These are phyloP conservation scores for Forbesichthys papilliferus DNA, from an alignment of 2,113 vertebrate genomes.

Conservation along the genomic window DNA sequence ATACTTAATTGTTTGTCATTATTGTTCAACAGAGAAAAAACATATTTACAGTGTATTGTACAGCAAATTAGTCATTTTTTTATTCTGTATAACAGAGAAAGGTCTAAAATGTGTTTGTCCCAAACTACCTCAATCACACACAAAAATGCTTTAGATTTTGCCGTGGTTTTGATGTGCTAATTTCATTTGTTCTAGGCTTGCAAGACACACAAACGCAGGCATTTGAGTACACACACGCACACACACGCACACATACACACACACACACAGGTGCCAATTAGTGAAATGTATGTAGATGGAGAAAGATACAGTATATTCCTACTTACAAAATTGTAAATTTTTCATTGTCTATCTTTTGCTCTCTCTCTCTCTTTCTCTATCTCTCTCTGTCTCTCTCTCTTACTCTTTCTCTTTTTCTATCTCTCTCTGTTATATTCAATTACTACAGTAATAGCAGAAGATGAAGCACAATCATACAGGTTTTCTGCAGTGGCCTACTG, in stretches of 20 bases:
- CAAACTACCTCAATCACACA: constrained; percentile 2
- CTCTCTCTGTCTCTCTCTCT: not conserved
- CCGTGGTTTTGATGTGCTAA: constrained; percentile 71
- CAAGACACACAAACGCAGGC: not conserved
- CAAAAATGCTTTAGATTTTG: constrained; percentile 21
- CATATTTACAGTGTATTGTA: constrained; percentile 7
- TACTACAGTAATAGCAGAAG: not conserved
- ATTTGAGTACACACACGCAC: constrained; percentile 25
- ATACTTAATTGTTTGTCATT: not conserved
- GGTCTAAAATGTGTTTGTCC: constrained; percentile 22
- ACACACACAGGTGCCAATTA: constrained; percentile 31
- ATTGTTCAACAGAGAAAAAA: constrained; percentile 22
- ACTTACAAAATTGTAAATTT: not conserved
- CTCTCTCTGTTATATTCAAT: not conserved
- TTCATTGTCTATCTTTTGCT: not conserved
- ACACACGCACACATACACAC: constrained; percentile 26
- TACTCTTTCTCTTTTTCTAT: not conserved
- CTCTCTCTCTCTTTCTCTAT: constrained; percentile 5
- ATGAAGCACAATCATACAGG: not conserved
- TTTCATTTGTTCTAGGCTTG: constrained; percentile 53
- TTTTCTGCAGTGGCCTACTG: not conserved
- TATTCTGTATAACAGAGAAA: constrained; percentile 30
- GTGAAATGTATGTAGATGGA: constrained; percentile 22
- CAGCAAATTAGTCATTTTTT: constrained; percentile 21
- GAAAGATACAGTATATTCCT: constrained; percentile 4